Conservation (phyloP, 2,888 invertebrate species). For the Zootermopsis nevadensis region DNA sequence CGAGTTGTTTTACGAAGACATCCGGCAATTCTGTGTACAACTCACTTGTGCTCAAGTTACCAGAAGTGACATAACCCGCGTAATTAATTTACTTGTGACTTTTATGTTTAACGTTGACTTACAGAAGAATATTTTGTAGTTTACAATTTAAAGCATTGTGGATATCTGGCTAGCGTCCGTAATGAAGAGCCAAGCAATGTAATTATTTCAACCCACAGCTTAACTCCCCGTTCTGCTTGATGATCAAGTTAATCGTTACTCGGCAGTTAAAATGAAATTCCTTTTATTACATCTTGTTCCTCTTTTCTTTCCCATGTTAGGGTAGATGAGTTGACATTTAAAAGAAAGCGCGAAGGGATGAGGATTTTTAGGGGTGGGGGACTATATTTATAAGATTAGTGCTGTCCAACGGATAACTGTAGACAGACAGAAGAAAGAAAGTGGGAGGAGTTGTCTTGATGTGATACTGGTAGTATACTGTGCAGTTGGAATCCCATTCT, state of each 20-base stretch:
- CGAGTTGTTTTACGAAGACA: too few species aligned
- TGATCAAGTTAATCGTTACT: conserved; percentile 49
- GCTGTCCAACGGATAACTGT: conserved; percentile 15
- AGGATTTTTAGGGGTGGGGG: conserved; percentile 25
- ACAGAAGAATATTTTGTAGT: too few species aligned
- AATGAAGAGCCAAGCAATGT: background rate
- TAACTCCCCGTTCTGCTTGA: conserved; percentile 21
- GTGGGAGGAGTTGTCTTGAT: conserved; percentile 32
- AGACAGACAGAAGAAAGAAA: conserved; percentile 18
- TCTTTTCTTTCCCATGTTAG: conserved; percentile 18
- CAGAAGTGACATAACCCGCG: too few species aligned
- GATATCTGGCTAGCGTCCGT: background rate
- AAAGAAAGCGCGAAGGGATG: background rate
- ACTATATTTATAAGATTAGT: conserved; percentile 42
- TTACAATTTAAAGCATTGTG: too few species aligned
- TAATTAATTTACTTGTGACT: too few species aligned
- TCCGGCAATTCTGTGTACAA: too few species aligned
- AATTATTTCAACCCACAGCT: background rate
- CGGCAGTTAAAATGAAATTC: conserved; percentile 48
- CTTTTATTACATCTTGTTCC: conserved; percentile 45
- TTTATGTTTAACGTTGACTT: too few species aligned
- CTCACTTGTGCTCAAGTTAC: too few species aligned
- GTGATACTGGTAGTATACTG: conserved; percentile 40
- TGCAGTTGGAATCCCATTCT: conserved; percentile 48
- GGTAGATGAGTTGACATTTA: conserved; percentile 44